Conservation (phyloP, 2,113 vertebrate species). For the Poeciliopsis turrubarensis region DNA sequence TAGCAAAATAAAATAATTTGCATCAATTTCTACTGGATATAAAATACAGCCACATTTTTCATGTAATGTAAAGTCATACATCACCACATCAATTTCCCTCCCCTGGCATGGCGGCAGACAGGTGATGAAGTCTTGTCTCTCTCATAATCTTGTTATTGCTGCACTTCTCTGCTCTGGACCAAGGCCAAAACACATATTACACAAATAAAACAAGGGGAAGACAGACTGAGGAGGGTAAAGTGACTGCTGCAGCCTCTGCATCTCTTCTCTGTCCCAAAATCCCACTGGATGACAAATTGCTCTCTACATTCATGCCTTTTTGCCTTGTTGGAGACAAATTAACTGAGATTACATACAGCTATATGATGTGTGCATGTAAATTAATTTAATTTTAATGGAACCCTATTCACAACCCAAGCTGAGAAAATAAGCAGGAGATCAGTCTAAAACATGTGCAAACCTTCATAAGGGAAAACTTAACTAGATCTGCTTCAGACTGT, state of each 20-base stretch:
- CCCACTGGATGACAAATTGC: constrained; percentile 41
- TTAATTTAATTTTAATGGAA: too few relatives aligned
- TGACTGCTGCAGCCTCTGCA: constrained; percentile 30
- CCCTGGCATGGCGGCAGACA: constrained; percentile 49
- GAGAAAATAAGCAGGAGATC: too few relatives aligned
- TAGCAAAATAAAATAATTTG: constrained; percentile 21
- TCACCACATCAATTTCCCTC: constrained; percentile 66
- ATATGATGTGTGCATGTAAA: background rate
- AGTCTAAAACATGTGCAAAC: too few relatives aligned
- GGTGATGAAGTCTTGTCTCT: constrained; percentile 70
- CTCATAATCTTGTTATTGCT: constrained; percentile 74
- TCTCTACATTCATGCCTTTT: constrained; percentile 47
- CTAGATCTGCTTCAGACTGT: too few relatives aligned
- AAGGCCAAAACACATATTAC: constrained; percentile 76
- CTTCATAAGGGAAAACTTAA: too few relatives aligned
- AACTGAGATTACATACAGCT: background rate
- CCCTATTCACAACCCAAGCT: too few relatives aligned
- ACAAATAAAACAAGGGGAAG: constrained; percentile 71
- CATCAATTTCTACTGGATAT: constrained; percentile 35
- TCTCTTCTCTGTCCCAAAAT: constrained; percentile 28
- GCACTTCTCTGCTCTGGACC: constrained; percentile 66
- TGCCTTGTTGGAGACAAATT: constrained; percentile 28
- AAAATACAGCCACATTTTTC: constrained; percentile 19
- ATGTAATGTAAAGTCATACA: constrained; percentile 33
- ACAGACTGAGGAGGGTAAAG: constrained; percentile 37